Conservation (phyloP, 1,140 invertebrate species). For the Seison nebaliae region DNA sequence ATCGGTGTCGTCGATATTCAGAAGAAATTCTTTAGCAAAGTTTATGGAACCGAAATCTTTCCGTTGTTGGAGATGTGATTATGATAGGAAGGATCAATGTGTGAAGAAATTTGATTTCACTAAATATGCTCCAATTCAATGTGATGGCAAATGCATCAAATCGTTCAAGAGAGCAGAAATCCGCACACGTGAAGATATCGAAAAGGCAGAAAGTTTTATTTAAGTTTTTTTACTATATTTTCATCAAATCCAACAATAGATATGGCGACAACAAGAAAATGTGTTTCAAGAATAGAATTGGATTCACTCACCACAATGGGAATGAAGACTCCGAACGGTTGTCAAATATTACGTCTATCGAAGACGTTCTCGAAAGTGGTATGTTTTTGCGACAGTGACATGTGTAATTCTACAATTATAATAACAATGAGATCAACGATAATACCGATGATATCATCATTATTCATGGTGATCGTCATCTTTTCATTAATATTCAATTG, state of each 20-base stretch:
- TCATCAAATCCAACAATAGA: neutral
- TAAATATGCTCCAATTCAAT: constrained; percentile 8
- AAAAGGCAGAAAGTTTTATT: constrained; percentile 10
- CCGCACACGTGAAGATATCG: constrained; percentile 10
- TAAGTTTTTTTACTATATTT: neutral
- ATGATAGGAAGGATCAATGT: constrained; percentile 10
- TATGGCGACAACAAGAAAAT: constrained; percentile 9
- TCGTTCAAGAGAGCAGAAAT: constrained; percentile 9
- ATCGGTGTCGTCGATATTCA: too few species aligned
- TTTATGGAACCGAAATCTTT: too few species aligned
- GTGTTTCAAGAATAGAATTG: constrained; percentile 12
- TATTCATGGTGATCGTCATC: too few species aligned
- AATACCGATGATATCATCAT: too few species aligned
- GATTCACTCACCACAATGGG: constrained; percentile 3
- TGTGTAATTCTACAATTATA: too few species aligned
- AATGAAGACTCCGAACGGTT: constrained; percentile 9
- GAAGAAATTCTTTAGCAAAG: too few species aligned
- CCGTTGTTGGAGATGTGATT: constrained; percentile 10
- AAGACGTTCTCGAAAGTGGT: constrained; percentile 8
- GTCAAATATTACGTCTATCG: constrained; percentile 7
- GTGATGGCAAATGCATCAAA: constrained; percentile 11
- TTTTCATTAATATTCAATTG: too few species aligned
- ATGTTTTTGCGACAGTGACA: constrained; percentile 12
- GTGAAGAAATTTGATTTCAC: constrained; percentile 13
- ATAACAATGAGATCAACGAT: too few species aligned